A percentile compares a stretch with the other conserved stretches of the same genome.
These are phyloP conservation scores for Synodontis membranacea DNA, from an alignment of 2,113 vertebrate genomes.

Conservation along the genomic window DNA sequence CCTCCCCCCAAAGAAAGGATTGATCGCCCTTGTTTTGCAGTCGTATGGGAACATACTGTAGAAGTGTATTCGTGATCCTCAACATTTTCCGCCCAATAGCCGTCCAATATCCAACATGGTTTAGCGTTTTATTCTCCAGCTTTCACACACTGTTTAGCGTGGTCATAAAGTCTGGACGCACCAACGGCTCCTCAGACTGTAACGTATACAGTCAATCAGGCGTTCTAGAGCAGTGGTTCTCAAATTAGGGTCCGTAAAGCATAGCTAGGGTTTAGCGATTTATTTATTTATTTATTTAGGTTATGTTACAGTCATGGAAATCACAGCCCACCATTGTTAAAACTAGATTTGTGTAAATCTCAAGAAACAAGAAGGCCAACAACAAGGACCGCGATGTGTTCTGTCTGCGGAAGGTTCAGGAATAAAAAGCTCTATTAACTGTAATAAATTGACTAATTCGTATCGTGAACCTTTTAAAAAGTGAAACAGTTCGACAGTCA, in stretches of 20 bases:
- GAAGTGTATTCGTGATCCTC: background rate
- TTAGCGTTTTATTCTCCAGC: background rate
- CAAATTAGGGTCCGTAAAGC: background rate
- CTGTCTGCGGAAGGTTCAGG: too few relatives aligned
- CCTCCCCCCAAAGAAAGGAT: background rate
- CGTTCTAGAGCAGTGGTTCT: background rate
- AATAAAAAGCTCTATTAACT: background rate
- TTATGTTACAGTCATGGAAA: background rate
- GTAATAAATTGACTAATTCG: too few relatives aligned
- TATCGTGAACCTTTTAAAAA: background rate
- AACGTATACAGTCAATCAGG: background rate
- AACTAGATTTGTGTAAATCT: background rate
- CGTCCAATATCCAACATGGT: background rate
- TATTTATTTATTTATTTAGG: too few relatives aligned
- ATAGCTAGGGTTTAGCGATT: background rate
- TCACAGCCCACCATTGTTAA: background rate
- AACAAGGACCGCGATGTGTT: background rate
- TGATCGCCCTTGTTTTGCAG: background rate
- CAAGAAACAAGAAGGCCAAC: background rate
- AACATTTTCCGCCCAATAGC: background rate
- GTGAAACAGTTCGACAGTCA: background rate
- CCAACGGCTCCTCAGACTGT: background rate
- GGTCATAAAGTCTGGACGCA: background rate
- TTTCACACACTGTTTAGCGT: background rate
- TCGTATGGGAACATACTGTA: background rate